These are phyloP conservation scores for Lasioglossum figueresi DNA, from an alignment of 2,888 invertebrate genomes.

Conservation along the genomic window DNA sequence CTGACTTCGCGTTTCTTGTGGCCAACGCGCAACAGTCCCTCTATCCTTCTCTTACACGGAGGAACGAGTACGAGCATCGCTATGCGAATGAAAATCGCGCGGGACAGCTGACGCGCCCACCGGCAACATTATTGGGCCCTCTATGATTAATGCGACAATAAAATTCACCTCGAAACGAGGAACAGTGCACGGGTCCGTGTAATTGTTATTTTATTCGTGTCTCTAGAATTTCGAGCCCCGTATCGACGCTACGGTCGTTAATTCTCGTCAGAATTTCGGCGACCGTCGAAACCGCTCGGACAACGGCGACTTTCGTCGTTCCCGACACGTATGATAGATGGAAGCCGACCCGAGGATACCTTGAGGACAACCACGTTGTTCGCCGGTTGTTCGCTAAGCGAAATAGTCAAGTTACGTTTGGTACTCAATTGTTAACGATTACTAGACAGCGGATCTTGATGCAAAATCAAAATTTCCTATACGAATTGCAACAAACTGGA, in stretches of 20 bases:
- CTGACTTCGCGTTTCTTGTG: conserved; percentile 8
- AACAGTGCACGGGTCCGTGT: conserved; percentile 35
- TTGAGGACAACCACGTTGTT: not conserved
- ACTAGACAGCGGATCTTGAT: too few species aligned
- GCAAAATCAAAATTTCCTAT: too few species aligned
- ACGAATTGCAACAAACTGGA: too few species aligned
- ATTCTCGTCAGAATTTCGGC: conserved; percentile 59
- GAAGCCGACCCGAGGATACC: conserved; percentile 18
- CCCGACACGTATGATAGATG: conserved; percentile 38
- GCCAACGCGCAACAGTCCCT: conserved; percentile 3
- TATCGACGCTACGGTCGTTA: conserved; percentile 54
- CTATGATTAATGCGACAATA: conserved; percentile 69
- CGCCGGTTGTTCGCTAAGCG: not conserved
- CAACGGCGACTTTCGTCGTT: conserved; percentile 37
- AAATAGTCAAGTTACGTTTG: too few species aligned
- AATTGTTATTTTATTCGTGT: conserved; percentile 61
- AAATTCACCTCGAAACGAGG: conserved; percentile 54
- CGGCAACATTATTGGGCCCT: conserved; percentile 59
- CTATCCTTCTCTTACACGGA: not conserved
- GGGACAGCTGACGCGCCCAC: conserved; percentile 68
- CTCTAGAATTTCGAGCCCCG: conserved; percentile 40
- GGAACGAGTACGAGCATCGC: not conserved
- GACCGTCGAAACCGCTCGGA: conserved; percentile 28
- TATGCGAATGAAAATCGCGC: conserved; percentile 62
- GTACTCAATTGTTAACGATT: too few species aligned